phyloP scores from a whole-genome alignment of 2,113 vertebrate genomes.

The Herpailurus yagouaroundi region DNA sequence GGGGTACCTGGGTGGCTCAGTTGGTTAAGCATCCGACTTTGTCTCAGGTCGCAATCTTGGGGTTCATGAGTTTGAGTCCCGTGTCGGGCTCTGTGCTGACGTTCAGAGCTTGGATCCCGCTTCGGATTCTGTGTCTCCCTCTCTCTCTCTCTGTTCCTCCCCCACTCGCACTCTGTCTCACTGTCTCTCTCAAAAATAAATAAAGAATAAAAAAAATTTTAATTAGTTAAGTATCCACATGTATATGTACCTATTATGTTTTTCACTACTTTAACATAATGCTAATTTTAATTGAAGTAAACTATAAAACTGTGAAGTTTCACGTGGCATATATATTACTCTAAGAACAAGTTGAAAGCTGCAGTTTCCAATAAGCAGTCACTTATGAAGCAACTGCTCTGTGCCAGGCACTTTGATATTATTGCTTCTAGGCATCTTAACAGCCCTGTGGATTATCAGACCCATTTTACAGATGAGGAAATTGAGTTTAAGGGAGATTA shows the following conservation, averaged over 20 bases:
- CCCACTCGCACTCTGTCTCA: too few relatives aligned
- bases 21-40: too few relatives aligned
- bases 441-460: neutral
- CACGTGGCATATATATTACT: neutral
- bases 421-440: neutral
- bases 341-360: neutral
- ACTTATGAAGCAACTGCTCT: fast-evolving
- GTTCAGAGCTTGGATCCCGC: too few relatives aligned
- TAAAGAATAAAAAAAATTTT: too few relatives aligned
- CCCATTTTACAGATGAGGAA: neutral
- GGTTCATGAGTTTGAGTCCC: too few relatives aligned
- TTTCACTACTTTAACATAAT: conserved; percentile 24
- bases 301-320: neutral
- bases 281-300: neutral
- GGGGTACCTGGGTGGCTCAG: too few relatives aligned
- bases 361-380: neutral
- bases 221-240: neutral
- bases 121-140: too few relatives aligned
- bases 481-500: neutral
- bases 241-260: neutral
- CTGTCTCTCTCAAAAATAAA: too few relatives aligned
- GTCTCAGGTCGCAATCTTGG: too few relatives aligned
- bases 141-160: too few relatives aligned
- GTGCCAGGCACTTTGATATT: neutral
- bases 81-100: too few relatives aligned